phyloP scores from a whole-genome alignment of 2,113 vertebrate species.

The Sylvietta virens region DNA sequence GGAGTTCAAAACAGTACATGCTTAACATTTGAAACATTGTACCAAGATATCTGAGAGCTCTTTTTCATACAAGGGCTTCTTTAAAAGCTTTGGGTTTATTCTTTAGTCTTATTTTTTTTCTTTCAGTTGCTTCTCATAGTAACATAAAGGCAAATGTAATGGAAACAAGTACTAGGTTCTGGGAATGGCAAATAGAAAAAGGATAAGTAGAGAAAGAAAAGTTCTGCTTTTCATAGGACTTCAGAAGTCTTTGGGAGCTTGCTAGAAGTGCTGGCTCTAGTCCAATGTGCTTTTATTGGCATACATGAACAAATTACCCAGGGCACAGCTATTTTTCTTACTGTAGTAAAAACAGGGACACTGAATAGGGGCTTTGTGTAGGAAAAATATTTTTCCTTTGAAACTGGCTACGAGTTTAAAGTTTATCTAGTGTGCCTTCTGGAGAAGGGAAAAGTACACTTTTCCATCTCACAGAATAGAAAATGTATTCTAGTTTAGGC shows the following conservation, averaged over 20 bases:
- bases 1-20: background rate
- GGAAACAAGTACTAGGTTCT: background rate
- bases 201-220: background rate
- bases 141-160: background rate
- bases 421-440: conserved; percentile 24
- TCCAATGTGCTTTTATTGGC: conserved; percentile 58
- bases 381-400: conserved; percentile 50
- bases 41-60: background rate
- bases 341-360: conserved; percentile 35
- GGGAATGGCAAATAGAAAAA: background rate
- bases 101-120: background rate
- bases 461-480: background rate
- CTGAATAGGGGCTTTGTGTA: conserved; percentile 56
- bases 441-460: background rate
- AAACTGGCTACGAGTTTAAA: background rate
- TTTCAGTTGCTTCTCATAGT: background rate
- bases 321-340: conserved; percentile 57
- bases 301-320: conserved; percentile 38
- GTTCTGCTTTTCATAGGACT: background rate
- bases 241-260: conserved; percentile 11
- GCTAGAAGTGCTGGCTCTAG: conserved; percentile 24
- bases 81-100: background rate
- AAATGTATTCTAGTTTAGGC: background rate
- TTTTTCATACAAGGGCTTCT: background rate
- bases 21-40: background rate